Evolutionary conservation across 2,113 vertebrate species (phyloP).

Genomic region (Rhagologus leucostigma): DNA sequence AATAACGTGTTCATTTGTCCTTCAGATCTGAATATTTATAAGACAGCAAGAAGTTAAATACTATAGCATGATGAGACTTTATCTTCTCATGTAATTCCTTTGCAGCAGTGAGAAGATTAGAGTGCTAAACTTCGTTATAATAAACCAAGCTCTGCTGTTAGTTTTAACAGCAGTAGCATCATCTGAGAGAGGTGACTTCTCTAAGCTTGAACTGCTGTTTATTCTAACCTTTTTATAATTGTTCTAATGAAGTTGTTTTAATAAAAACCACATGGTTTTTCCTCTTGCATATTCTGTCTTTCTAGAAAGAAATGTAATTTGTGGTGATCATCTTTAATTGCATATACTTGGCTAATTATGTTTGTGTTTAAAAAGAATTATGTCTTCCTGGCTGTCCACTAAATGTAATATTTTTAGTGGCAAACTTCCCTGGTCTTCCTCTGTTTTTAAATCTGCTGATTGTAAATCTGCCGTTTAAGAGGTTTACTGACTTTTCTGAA

Average conservation of each 20-base stretch:
- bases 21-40: not conserved
- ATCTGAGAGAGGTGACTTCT: not conserved
- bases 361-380: not conserved
- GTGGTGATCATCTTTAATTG: not conserved
- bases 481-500: not conserved
- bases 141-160: not conserved
- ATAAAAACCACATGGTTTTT: not conserved
- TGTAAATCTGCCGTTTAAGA: not conserved
- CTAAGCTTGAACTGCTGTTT: not conserved
- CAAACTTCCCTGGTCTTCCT: not conserved
- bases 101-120: not conserved
- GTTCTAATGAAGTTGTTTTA: not conserved
- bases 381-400: not conserved
- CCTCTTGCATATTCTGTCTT: not conserved
- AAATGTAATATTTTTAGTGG: not conserved
- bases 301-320: not conserved
- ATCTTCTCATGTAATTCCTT: not conserved
- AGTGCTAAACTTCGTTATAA: not conserved
- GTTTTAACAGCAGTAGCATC: not conserved
- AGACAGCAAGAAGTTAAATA: not conserved
- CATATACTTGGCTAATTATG: not conserved
- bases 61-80: not conserved
- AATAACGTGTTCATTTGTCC: not conserved
- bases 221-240: not conserved
- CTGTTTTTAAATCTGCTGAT: not conserved